Evolutionary conservation across 1,140 invertebrate species (phyloP).

Genomic region (Drosophila elegans): DNA sequence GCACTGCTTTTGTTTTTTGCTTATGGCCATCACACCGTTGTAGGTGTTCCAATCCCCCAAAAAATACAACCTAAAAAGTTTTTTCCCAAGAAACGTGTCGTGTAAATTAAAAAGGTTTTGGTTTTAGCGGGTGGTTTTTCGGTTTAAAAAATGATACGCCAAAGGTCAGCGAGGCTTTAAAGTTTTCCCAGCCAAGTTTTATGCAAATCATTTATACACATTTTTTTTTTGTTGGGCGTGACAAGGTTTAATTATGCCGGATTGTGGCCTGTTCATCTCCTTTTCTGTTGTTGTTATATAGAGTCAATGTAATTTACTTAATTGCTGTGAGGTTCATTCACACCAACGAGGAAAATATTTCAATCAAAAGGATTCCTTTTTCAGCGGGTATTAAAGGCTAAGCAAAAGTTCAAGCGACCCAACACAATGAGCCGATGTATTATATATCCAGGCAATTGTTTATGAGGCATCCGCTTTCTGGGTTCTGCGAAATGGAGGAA

Average conservation of each 20-base stretch:
- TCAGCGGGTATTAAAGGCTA: conserved; percentile 24
- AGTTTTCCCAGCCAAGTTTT: conserved; percentile 47
- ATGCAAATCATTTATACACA: conserved; percentile 64
- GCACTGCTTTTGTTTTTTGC: conserved; percentile 58
- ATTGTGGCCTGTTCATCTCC: conserved; percentile 17
- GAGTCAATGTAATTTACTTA: conserved; percentile 57
- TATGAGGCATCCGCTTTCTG: conserved; percentile 10
- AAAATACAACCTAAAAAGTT: conserved; percentile 12
- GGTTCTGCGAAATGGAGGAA: conserved; percentile 9
- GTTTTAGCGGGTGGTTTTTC: conserved; percentile 14
- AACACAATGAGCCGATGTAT: conserved; percentile 45
- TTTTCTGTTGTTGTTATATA: conserved; percentile 19
- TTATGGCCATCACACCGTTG: conserved; percentile 17
- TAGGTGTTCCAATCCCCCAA: neutral
- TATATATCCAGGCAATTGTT: conserved; percentile 66
- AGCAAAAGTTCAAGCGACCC: conserved; percentile 49
- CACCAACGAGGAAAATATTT: conserved; percentile 12
- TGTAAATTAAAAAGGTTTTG: conserved; percentile 61
- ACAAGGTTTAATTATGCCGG: conserved; percentile 65
- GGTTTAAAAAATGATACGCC: conserved; percentile 29
- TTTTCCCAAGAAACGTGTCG: conserved; percentile 56
- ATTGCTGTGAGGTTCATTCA: conserved; percentile 38
- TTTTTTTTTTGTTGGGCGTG: conserved; percentile 41
- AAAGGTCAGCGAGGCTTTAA: conserved; percentile 57
- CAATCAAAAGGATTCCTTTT: conserved; percentile 47